phyloP scores from a whole-genome alignment of 2,888 invertebrate species.

The Gisinianus flammeolus region DNA sequence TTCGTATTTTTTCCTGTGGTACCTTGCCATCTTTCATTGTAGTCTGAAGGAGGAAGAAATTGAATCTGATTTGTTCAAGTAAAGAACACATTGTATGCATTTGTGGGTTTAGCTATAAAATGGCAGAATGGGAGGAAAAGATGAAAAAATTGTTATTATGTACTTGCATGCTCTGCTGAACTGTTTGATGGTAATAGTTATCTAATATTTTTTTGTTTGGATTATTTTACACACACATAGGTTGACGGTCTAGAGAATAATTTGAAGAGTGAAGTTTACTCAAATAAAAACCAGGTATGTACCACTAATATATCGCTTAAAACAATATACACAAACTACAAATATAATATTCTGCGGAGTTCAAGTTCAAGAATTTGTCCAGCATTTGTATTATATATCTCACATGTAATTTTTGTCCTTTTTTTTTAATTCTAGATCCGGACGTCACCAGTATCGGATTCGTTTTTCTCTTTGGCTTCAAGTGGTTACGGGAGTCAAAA shows the following conservation, averaged over 20 bases:
- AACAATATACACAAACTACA: no score
- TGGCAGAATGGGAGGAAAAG: no score
- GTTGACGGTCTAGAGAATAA: conserved; percentile 50
- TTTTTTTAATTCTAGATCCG: no score
- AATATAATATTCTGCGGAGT: no score
- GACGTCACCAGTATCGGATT: no score
- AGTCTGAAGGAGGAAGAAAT: background rate
- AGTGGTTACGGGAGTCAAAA: conserved; percentile 78
- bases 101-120: no score
- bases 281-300: no score
- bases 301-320: no score
- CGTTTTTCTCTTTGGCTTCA: conserved; percentile 74
- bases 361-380: no score
- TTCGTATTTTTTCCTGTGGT: background rate
- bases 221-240: conserved; percentile 19
- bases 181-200: background rate
- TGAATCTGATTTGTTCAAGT: background rate
- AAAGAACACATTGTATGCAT: background rate
- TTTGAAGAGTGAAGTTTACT: conserved; percentile 76
- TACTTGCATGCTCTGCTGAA: background rate
- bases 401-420: no score
- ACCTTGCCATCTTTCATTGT: background rate
- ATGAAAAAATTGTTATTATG: no score
- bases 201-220: background rate
- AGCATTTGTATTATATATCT: no score